Percentiles rank a stretch among this genome's conserved stretches.
Evolutionary conservation across 2,113 vertebrate genomes (phyloP).

Genomic region (Thymallus thymallus): DNA sequence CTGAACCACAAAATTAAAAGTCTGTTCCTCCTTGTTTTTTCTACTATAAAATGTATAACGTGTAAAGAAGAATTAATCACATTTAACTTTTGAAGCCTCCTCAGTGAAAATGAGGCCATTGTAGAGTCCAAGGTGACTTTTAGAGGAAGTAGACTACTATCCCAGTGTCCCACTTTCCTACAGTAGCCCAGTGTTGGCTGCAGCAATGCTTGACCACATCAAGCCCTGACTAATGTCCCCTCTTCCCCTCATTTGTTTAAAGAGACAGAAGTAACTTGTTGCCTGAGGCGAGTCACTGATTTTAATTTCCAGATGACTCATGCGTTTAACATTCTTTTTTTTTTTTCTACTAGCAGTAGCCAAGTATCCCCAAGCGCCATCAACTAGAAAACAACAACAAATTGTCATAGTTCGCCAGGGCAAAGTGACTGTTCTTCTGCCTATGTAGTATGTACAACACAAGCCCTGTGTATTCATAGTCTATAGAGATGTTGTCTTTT

Average conservation of each 20-base stretch:
- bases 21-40: no score
- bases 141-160: not conserved
- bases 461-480: conserved; percentile 36
- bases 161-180: not conserved
- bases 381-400: conserved; percentile 12
- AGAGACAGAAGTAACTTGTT: conserved; percentile 36
- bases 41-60: not conserved
- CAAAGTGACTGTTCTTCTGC: conserved; percentile 9
- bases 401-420: conserved; percentile 18
- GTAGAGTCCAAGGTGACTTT: conserved; percentile 11
- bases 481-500: conserved; percentile 27
- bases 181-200: conserved; percentile 20
- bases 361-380: conserved; percentile 20
- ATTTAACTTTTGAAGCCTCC: not conserved
- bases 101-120: conserved; percentile 7
- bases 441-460: no score
- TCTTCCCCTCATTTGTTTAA: conserved; percentile 20
- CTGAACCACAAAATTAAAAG: no score
- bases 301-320: conserved; percentile 45
- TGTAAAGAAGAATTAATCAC: not conserved
- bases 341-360: conserved; percentile 16
- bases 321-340: conserved; percentile 23
- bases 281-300: conserved; percentile 40
- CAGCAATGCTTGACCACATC: conserved; percentile 24
- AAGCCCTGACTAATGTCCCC: not conserved